phyloP scores from a whole-genome alignment of 1,140 invertebrate genomes.

The Campodea augens region DNA sequence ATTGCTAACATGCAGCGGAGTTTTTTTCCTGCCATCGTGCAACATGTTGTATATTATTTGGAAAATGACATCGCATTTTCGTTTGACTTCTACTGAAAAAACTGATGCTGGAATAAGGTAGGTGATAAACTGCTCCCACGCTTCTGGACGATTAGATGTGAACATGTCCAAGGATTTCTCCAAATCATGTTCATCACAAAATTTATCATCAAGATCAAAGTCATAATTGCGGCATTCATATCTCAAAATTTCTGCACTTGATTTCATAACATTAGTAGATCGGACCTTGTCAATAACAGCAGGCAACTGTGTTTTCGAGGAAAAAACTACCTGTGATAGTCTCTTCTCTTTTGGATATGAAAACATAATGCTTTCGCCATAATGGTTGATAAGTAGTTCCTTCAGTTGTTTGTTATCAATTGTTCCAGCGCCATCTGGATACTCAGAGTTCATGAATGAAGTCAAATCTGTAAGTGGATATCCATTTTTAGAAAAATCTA shows the following conservation, averaged over 20 bases:
- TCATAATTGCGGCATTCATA: slow-evolving; percentile 1
- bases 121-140: slow-evolving; percentile 17
- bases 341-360: slow-evolving; percentile 1
- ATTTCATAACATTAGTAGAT: slow-evolving; percentile 1
- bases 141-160: slow-evolving; percentile 1
- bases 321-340: slow-evolving; percentile 2
- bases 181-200: slow-evolving; percentile 3
- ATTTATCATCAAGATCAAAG: not conserved
- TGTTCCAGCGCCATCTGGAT: too few species aligned
- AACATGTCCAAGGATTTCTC: not conserved
- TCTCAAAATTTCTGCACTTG: not conserved
- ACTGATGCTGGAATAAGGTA: not conserved
- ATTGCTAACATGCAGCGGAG: slow-evolving; percentile 5
- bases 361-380: not conserved
- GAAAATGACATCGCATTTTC: slow-evolving; percentile 1
- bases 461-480: too few species aligned
- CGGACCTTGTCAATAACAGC: slow-evolving; percentile 1
- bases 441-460: too few species aligned
- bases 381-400: too few species aligned
- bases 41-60: not conserved
- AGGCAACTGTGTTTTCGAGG: not conserved
- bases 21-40: slow-evolving; percentile 2
- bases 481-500: too few species aligned
- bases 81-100: not conserved
- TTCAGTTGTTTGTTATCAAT: too few species aligned